Evolutionary conservation across 1,140 invertebrate genomes (phyloP).

Genomic region (Wasmannia auropunctata): DNA sequence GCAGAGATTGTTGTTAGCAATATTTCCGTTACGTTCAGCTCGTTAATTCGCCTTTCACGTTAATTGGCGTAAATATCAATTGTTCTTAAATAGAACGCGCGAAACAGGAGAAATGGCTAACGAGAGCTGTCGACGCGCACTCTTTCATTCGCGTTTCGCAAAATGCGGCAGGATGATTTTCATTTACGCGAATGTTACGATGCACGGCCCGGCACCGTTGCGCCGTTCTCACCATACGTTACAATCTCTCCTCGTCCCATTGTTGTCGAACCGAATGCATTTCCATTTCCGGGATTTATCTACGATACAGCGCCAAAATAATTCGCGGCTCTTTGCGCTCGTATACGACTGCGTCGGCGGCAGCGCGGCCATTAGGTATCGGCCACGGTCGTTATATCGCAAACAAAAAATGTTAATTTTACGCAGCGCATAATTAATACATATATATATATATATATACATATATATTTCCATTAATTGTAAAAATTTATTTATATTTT

Average conservation of each 20-base stretch:
- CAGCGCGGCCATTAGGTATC: too few relatives aligned
- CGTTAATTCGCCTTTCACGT: slow-evolving; percentile 6
- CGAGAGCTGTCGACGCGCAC: slow-evolving; percentile 5
- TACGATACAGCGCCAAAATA: slow-evolving; percentile 39
- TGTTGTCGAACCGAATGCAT: slow-evolving; percentile 24
- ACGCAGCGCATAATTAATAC: neutral
- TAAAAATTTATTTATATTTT: too few relatives aligned
- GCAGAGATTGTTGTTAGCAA: neutral
- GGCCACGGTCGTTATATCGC: neutral
- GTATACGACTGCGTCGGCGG: slow-evolving; percentile 26
- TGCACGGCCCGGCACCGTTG: too few relatives aligned
- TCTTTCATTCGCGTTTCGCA: neutral
- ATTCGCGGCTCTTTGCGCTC: slow-evolving; percentile 13
- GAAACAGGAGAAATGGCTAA: slow-evolving; percentile 10
- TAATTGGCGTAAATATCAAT: slow-evolving; percentile 21
- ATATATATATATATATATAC: too few relatives aligned
- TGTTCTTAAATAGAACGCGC: slow-evolving; percentile 22
- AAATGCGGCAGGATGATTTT: slow-evolving; percentile 34
- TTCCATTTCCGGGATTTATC: slow-evolving; percentile 43
- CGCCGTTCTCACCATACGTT: neutral
- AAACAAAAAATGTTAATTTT: slow-evolving; percentile 3
- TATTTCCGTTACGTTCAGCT: slow-evolving; percentile 23
- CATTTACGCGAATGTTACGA: slow-evolving; percentile 11
- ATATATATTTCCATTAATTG: slow-evolving; percentile 15
- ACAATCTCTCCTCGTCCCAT: slow-evolving; percentile 30